Conservation (phyloP, 1,140 invertebrate genomes). For the Euglossa dilemma region DNA sequence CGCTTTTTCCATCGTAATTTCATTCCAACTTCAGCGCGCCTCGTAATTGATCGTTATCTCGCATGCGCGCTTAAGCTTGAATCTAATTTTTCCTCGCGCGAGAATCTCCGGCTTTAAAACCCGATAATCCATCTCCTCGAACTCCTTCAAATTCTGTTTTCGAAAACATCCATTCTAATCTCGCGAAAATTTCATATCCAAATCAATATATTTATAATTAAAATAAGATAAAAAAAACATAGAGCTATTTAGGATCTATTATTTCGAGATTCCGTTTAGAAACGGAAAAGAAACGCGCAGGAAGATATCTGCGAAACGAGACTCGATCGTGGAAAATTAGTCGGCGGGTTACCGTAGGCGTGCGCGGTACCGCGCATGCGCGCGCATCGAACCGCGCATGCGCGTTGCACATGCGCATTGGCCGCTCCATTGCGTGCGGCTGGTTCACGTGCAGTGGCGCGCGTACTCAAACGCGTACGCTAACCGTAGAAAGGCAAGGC, state of each 20-base stretch:
- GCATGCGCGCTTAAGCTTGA: neutral
- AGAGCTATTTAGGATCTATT: too few relatives aligned
- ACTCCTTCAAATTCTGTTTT: too few relatives aligned
- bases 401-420: neutral
- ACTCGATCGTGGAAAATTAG: neutral
- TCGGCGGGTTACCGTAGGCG: neutral
- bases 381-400: neutral
- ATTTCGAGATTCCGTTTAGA: too few relatives aligned
- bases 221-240: too few relatives aligned
- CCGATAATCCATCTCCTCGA: too few relatives aligned
- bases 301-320: neutral
- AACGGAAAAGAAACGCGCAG: too few relatives aligned
- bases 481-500: conserved; percentile 72
- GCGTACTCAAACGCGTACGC: neutral
- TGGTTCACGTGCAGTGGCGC: conserved; percentile 33
- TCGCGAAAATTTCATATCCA: too few relatives aligned
- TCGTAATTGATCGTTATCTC: neutral
- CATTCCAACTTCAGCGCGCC: too few relatives aligned
- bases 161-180: too few relatives aligned
- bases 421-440: conserved; percentile 25
- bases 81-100: neutral
- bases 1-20: neutral
- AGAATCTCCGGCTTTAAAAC: too few relatives aligned
- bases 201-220: too few relatives aligned
- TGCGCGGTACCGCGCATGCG: neutral